Evolutionary conservation across 2,113 vertebrate genomes (phyloP).

Genomic region (Chamaea fasciata): DNA sequence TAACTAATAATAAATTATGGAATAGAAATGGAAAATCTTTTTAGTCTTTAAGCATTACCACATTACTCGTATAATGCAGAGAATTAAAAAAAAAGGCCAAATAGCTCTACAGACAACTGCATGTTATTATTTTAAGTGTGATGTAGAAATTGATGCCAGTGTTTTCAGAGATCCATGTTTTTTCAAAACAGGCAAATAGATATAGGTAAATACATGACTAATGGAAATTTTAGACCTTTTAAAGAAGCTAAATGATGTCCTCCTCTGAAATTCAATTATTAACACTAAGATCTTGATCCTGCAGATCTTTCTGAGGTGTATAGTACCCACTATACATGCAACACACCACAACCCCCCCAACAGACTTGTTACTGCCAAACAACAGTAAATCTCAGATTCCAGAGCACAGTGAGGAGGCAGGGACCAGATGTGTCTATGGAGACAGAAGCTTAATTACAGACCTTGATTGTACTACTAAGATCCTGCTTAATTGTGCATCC

Average conservation of each 20-base stretch:
- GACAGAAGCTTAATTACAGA: constrained; percentile 43
- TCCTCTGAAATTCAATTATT: neutral
- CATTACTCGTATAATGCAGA: neutral
- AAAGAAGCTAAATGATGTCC: neutral
- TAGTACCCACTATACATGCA: neutral
- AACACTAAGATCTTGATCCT: neutral
- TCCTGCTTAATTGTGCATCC: constrained; percentile 37
- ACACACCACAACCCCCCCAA: neutral
- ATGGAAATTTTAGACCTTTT: neutral
- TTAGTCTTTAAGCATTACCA: neutral
- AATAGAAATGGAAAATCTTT: neutral
- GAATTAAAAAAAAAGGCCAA: neutral
- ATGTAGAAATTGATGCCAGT: neutral
- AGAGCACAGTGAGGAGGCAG: neutral
- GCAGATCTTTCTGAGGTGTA: neutral
- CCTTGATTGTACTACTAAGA: neutral
- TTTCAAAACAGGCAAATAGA: neutral
- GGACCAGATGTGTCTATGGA: constrained; percentile 29
- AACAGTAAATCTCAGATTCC: constrained; percentile 1
- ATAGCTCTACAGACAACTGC: neutral
- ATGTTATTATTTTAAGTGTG: neutral
- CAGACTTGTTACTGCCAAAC: neutral
- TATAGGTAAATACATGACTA: neutral
- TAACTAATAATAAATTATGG: neutral
- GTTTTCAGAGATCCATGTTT: neutral